Conservation (phyloP, 2,888 invertebrate genomes). For the Drosophila kambysellisi region DNA sequence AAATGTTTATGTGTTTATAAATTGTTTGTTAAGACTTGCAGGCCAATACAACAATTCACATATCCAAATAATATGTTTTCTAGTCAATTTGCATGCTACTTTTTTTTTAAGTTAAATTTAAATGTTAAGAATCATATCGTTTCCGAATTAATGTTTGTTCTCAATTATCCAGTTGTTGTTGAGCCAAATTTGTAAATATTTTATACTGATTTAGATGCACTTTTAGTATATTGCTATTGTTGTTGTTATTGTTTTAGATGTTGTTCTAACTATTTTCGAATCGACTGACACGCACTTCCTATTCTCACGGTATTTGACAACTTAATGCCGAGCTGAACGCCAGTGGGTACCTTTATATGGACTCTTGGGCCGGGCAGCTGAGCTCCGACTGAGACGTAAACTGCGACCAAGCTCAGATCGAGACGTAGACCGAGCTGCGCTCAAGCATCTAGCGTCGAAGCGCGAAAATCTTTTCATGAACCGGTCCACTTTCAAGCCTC, state of each 20-base stretch:
- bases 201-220: conserved; percentile 10
- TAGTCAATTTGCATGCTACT: conserved; percentile 16
- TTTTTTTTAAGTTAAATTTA: conserved; percentile 12
- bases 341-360: conserved; percentile 79
- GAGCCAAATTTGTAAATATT: background rate
- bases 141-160: background rate
- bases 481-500: conserved; percentile 76
- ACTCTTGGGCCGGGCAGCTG: conserved; percentile 67
- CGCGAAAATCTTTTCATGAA: conserved; percentile 73
- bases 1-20: conserved; percentile 39
- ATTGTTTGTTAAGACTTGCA: conserved; percentile 1
- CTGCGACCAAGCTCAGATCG: conserved; percentile 35
- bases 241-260: conserved; percentile 13
- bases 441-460: conserved; percentile 51
- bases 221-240: background rate
- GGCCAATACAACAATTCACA: conserved; percentile 27
- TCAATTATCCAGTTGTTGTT: conserved; percentile 15
- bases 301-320: conserved; percentile 78
- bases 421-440: conserved; percentile 40
- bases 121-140: conserved; percentile 4
- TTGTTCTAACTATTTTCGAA: conserved; percentile 54
- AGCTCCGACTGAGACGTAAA: conserved; percentile 51
- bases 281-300: conserved; percentile 77
- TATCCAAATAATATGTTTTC: conserved; percentile 22
- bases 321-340: conserved; percentile 73